Conservation (phyloP, 2,888 invertebrate genomes). For the Gnatocerus cornutus region DNA sequence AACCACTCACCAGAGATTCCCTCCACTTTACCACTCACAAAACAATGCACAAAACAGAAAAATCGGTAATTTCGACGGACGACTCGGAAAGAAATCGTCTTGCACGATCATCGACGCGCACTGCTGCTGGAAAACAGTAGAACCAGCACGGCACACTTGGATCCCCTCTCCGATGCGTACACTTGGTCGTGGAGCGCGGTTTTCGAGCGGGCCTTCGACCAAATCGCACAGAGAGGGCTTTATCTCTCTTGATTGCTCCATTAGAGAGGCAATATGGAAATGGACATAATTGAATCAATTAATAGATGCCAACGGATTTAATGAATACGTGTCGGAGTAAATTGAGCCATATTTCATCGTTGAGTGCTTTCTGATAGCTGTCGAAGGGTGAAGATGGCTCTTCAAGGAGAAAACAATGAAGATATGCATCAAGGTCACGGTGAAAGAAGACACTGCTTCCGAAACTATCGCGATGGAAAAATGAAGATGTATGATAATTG, state of each 20-base stretch:
- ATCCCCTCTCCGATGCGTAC: conserved; percentile 44
- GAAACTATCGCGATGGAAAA: no score
- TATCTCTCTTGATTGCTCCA: conserved; percentile 11
- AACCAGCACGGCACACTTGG: conserved; percentile 47
- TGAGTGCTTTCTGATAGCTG: conserved; percentile 5
- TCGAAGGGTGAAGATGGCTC: background rate
- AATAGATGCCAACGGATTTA: conserved; percentile 13
- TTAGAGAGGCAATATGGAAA: conserved; percentile 23
- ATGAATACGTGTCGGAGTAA: background rate
- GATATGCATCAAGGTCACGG: no score
- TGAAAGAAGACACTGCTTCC: no score
- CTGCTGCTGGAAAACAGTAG: conserved; percentile 44
- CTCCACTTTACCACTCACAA: conserved; percentile 3
- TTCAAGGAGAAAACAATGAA: no score
- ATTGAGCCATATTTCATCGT: conserved; percentile 16
- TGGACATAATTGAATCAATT: conserved; percentile 9
- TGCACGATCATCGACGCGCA: conserved; percentile 40
- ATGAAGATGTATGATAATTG: no score
- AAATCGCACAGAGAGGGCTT: conserved; percentile 26
- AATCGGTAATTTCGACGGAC: conserved; percentile 13
- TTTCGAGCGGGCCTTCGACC: conserved; percentile 31
- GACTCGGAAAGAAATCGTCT: conserved; percentile 34
- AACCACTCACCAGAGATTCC: conserved; percentile 30
- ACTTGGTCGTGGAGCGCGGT: conserved; percentile 35
- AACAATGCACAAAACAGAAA: conserved; percentile 7